Conservation (phyloP, 2,113 vertebrate species). For the Dipodomys spectabilis region DNA sequence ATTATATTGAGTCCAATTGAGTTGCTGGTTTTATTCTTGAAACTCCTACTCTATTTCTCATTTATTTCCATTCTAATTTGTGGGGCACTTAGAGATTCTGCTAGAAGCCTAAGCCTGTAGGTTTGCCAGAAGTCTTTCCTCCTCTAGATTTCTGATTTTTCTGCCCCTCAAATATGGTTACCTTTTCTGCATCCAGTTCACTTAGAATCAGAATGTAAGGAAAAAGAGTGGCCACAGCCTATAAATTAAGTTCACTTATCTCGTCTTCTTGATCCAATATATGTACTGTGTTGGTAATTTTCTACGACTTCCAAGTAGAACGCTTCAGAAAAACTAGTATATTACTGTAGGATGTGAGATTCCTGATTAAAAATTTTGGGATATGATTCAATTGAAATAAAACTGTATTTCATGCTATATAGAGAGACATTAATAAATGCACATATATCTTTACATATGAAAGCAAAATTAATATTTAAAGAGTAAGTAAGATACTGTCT, state of each 20-base stretch:
- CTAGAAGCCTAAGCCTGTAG: background rate
- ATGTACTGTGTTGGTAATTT: background rate
- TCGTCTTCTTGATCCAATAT: accelerated
- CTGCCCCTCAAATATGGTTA: background rate
- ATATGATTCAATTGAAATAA: slow-evolving; percentile 31
- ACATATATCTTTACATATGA: no score
- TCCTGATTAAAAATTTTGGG: background rate
- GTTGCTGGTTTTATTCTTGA: background rate
- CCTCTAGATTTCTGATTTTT: background rate
- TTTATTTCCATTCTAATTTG: background rate
- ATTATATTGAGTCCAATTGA: background rate
- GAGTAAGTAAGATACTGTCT: no score
- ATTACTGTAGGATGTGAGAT: background rate
- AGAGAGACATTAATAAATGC: background rate
- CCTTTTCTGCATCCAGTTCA: background rate
- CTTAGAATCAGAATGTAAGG: background rate
- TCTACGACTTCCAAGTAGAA: background rate
- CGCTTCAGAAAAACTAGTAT: background rate
- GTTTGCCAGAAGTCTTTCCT: background rate
- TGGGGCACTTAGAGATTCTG: background rate
- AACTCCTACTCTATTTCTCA: background rate
- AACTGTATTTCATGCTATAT: background rate
- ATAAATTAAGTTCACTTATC: background rate
- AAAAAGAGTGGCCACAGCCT: background rate
- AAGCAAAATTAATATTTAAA: no score